phyloP scores from a whole-genome alignment of 2,113 vertebrate species.

The Anguilla japonica region DNA sequence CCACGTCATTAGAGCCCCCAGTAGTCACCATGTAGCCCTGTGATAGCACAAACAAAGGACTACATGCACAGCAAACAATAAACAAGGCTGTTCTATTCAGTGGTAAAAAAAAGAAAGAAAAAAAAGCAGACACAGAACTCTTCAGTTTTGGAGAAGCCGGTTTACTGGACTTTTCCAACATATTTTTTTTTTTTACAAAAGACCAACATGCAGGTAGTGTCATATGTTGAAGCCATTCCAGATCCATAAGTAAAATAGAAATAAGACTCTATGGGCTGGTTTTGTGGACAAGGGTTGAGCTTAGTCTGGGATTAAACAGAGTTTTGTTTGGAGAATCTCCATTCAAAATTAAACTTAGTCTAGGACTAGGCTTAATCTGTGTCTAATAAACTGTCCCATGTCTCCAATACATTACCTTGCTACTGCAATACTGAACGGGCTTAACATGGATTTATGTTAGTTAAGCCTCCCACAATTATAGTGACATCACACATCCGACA shows the following conservation, averaged over 20 bases:
- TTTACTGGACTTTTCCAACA: not conserved
- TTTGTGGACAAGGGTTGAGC: too few relatives aligned
- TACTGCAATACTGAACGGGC: not conserved
- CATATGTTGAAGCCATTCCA: not conserved
- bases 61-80: slow-evolving; percentile 8
- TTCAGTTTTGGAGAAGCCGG: not conserved
- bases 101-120: not conserved
- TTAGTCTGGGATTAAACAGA: too few relatives aligned
- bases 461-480: not conserved
- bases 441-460: not conserved
- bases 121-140: not conserved
- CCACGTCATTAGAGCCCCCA: slow-evolving; percentile 15
- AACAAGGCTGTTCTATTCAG: not conserved
- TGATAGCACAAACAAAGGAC: slow-evolving; percentile 23
- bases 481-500: not conserved
- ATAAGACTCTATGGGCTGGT: not conserved
- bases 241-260: not conserved
- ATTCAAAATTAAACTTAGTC: too few relatives aligned
- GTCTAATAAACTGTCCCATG: not conserved
- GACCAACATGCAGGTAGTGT: not conserved
- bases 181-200: not conserved
- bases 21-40: slow-evolving; percentile 3
- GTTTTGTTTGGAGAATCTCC: too few relatives aligned
- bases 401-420: not conserved
- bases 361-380: not conserved